Evolutionary conservation across 2,797 vertebrate genomes (phyloP).

Genomic region (Molossus alvarezi): DNA sequence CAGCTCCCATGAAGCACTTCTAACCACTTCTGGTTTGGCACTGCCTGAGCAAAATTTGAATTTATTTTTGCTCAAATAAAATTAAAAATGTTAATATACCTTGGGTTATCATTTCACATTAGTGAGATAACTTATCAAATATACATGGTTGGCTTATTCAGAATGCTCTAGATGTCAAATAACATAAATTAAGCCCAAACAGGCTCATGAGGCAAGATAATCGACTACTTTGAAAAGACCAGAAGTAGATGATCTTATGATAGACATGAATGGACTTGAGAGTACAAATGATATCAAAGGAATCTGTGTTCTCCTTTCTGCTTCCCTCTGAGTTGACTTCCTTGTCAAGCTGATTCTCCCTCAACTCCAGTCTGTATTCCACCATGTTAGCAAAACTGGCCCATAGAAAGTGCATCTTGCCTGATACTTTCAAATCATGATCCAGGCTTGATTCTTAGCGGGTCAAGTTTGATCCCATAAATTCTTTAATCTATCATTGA

Average conservation of each 20-base stretch:
- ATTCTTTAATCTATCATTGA: constrained; percentile 37
- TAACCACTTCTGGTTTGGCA: not conserved
- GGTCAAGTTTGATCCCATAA: not conserved
- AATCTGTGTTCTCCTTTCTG: not conserved
- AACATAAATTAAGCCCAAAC: constrained; percentile 60
- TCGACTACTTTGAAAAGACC: not conserved
- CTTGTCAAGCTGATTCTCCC: not conserved
- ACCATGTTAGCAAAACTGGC: not conserved
- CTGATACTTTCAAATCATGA: not conserved
- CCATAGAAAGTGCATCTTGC: not conserved
- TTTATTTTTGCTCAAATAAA: not conserved
- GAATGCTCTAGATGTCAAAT: not conserved
- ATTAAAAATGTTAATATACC: not conserved
- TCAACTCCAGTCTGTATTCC: not conserved
- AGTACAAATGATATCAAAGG: constrained; percentile 10
- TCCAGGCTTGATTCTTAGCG: not conserved
- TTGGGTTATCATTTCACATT: not conserved
- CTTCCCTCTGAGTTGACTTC: not conserved
- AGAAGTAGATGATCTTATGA: not conserved
- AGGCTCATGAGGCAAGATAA: not conserved
- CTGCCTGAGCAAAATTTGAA: not conserved
- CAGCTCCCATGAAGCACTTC: not conserved
- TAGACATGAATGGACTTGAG: not conserved
- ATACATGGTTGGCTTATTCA: not conserved
- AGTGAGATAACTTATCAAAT: not conserved